A percentile compares a stretch with the other conserved stretches of the same genome.
These are phyloP conservation scores for Molanna angustata DNA, from an alignment of 2,888 invertebrate species.

Conservation along the genomic window DNA sequence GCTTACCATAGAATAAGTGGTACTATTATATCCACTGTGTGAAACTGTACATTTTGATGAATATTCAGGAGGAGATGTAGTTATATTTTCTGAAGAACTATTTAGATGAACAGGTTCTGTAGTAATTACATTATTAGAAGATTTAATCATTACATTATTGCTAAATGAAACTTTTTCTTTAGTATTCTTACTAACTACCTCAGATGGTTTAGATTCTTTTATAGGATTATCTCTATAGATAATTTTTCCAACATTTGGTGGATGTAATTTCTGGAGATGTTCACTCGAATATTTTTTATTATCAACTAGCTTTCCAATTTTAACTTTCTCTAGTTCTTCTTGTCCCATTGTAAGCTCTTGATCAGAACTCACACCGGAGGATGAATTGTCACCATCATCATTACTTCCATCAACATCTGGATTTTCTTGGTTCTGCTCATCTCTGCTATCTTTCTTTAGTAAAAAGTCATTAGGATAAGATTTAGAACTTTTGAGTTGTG, in stretches of 20 bases:
- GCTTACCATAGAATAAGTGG: conserved; percentile 40
- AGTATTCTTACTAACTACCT: conserved; percentile 34
- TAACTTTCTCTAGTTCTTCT: conserved; percentile 38
- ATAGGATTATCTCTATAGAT: conserved; percentile 29
- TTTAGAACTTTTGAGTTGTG: conserved; percentile 80
- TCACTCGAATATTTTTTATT: conserved; percentile 26
- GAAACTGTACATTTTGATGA: conserved; percentile 14
- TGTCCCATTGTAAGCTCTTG: conserved; percentile 67
- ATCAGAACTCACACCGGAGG: conserved; percentile 85
- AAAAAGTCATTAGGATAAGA: conserved; percentile 83
- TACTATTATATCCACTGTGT: conserved; percentile 41
- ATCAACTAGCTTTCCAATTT: conserved; percentile 22
- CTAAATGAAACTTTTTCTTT: conserved; percentile 47
- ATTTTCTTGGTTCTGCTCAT: conserved; percentile 35
- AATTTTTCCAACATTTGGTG: conserved; percentile 37
- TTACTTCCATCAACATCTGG: conserved; percentile 41
- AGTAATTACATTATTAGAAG: conserved; percentile 53
- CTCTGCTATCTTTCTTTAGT: conserved; percentile 47
- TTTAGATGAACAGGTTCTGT: conserved; percentile 50
- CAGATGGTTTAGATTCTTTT: conserved; percentile 26
- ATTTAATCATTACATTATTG: conserved; percentile 52
- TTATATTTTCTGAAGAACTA: conserved; percentile 44
- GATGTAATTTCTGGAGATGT: conserved; percentile 38
- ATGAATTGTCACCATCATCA: conserved; percentile 85
- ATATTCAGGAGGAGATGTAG: conserved; percentile 29